phyloP scores from a whole-genome alignment of 2,113 vertebrate species.

The Piaya cayana region DNA sequence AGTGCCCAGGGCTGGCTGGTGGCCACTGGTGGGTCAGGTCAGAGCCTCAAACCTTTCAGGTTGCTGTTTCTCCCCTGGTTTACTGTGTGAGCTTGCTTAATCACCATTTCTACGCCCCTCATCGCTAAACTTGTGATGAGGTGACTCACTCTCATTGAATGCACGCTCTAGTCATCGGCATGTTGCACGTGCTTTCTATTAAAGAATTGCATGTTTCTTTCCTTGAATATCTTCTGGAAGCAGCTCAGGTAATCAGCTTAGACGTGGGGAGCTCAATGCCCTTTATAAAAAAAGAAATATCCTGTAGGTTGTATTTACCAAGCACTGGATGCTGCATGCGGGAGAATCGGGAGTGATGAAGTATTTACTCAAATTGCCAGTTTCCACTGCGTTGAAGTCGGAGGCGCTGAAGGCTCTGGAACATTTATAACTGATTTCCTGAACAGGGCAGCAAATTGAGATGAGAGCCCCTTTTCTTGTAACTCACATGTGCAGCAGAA shows the following conservation, averaged over 20 bases:
- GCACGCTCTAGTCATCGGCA: background rate
- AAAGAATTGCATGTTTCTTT: constrained; percentile 4
- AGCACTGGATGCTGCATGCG: background rate
- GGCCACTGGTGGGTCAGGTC: background rate
- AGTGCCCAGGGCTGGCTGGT: background rate
- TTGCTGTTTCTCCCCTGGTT: background rate
- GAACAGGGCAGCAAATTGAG: constrained; percentile 41
- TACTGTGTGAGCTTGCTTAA: background rate
- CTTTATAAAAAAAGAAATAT: background rate
- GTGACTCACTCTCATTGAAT: constrained; percentile 13
- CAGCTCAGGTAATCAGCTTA: background rate
- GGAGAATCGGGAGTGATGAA: constrained; percentile 31
- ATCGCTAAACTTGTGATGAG: background rate
- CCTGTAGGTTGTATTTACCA: background rate
- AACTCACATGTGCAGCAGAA: constrained; percentile 58
- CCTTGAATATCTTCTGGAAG: constrained; percentile 17
- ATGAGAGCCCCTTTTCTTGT: constrained; percentile 57
- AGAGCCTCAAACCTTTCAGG: background rate
- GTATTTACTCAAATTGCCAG: constrained; percentile 38
- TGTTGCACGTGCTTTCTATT: background rate
- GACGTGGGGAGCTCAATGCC: background rate
- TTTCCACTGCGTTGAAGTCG: constrained; percentile 38
- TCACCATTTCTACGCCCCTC: background rate
- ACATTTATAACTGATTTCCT: constrained; percentile 57
- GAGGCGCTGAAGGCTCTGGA: constrained; percentile 42